Base-by-base conservation (phyloP, 2,888 invertebrate species). In the Dione vanillae region DNA sequence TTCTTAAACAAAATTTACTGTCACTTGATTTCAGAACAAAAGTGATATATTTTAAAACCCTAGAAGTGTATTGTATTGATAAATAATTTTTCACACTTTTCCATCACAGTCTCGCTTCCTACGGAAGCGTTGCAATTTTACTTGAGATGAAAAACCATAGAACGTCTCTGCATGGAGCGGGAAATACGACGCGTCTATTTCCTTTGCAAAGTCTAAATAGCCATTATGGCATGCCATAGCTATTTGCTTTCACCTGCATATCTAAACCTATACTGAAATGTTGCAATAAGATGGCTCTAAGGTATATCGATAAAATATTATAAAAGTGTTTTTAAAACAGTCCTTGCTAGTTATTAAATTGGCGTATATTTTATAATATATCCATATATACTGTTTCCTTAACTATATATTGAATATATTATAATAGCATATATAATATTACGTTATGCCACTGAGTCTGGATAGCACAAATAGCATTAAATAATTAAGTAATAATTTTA, bases 71-170 rank as follows among this genome's bases (percentile, higher is more conserved):
- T 16, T 16, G 16, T 37, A 12, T 56, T 11, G n/a, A 16, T 56
- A 16, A 5, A 16, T 2, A 54, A 35, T 19, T 49, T 56, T 56
- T 37, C 16, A 56, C 56, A 16, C 56, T 10, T 56, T 40, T 56
- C 56, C 37, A n/a, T 37, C 54, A 54, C 37, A 35, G 37, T 37
- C 35, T 40, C 56, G 12, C 56, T 56, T 56, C 56, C 56, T 37
- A 11, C 56, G 56, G 56, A 56, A 56, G 37, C 37, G 9, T 16
- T n/a, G 37, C n/a, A 54, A 54, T 54, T 54, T 37, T 37, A 37
- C 56, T 37, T 56, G 11, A 35, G 56, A 37, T 56, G 37, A 37
- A 56, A 56, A 56, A 56, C 56, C 56, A 56, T 16, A 56, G 56
- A 56, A 56, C 37, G n/a, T 16, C 35, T 16, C 35, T 35, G 37